Evolutionary conservation across 2,888 invertebrate species (phyloP).

Genomic region (Orchestes rusci): DNA sequence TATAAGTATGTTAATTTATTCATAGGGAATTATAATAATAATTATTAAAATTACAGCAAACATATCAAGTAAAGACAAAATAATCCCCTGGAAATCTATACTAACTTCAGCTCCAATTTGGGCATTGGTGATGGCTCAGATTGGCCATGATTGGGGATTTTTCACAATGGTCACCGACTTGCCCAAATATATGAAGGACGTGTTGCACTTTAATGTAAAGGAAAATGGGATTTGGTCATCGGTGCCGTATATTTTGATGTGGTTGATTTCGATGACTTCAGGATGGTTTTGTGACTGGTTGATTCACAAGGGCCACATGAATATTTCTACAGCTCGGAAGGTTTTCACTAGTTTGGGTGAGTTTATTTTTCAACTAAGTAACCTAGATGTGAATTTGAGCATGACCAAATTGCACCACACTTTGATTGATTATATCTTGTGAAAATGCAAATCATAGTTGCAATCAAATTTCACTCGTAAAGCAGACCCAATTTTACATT

Average conservation of each 20-base stretch:
- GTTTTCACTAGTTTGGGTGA: conserved; percentile 61
- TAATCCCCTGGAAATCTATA: conserved; percentile 56
- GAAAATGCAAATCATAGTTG: too few relatives aligned
- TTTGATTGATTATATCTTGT: too few relatives aligned
- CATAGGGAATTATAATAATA: too few relatives aligned
- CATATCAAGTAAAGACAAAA: conserved; percentile 28
- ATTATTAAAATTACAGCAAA: too few relatives aligned
- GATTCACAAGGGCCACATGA: conserved; percentile 52
- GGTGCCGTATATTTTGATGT: conserved; percentile 60
- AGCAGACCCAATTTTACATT: too few relatives aligned
- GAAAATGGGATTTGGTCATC: conserved; percentile 57
- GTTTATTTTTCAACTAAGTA: too few relatives aligned
- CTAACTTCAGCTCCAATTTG: conserved; percentile 62
- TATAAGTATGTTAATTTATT: conserved; percentile 22
- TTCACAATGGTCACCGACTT: conserved; percentile 64
- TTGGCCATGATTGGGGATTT: conserved; percentile 63
- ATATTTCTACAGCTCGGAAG: conserved; percentile 53
- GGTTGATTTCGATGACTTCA: conserved; percentile 55
- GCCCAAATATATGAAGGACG: conserved; percentile 64
- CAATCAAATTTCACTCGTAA: too few relatives aligned
- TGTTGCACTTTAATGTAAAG: conserved; percentile 58
- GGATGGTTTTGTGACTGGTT: conserved; percentile 64
- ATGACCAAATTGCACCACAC: too few relatives aligned
- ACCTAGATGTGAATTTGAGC: too few relatives aligned
- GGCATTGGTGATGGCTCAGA: conserved; percentile 68